These are phyloP conservation scores for Drosophila repletoides DNA, from an alignment of 1,140 invertebrate genomes.

Conservation along the genomic window DNA sequence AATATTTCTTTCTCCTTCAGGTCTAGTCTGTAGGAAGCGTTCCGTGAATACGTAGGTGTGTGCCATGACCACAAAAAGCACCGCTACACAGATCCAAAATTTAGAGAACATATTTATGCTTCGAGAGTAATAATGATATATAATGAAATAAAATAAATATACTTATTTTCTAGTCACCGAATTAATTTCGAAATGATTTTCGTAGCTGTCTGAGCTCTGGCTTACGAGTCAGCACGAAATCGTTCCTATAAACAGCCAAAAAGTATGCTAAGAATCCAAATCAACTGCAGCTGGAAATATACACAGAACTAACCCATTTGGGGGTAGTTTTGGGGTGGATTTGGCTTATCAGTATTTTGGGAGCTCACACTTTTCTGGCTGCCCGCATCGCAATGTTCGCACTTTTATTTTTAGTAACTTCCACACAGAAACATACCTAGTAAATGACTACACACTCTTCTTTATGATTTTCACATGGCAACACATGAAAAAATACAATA, in stretches of 20 bases:
- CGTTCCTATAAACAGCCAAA: neutral
- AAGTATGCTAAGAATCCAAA: constrained; percentile 20
- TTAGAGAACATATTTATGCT: constrained; percentile 11
- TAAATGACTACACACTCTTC: constrained; percentile 49
- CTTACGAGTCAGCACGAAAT: no score
- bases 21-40: neutral
- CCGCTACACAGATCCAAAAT: constrained; percentile 10
- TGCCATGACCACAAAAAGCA: constrained; percentile 1
- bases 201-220: constrained; percentile 9
- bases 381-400: constrained; percentile 20
- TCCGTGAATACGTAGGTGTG: constrained; percentile 12
- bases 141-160: no score
- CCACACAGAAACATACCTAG: constrained; percentile 4
- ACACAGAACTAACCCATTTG: constrained; percentile 39
- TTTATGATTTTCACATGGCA: constrained; percentile 68
- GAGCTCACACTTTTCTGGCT: neutral
- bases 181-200: neutral
- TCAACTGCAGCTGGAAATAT: constrained; percentile 28
- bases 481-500: constrained; percentile 45
- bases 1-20: no score
- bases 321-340: neutral
- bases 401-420: constrained; percentile 65
- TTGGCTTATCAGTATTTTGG: constrained; percentile 2
- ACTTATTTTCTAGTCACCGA: neutral
- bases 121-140: neutral